Percentiles rank a stretch among this genome's conserved stretches.
These are phyloP conservation scores for Clusia tigrina DNA, from an alignment of 2,888 invertebrate species.

Conservation along the genomic window DNA sequence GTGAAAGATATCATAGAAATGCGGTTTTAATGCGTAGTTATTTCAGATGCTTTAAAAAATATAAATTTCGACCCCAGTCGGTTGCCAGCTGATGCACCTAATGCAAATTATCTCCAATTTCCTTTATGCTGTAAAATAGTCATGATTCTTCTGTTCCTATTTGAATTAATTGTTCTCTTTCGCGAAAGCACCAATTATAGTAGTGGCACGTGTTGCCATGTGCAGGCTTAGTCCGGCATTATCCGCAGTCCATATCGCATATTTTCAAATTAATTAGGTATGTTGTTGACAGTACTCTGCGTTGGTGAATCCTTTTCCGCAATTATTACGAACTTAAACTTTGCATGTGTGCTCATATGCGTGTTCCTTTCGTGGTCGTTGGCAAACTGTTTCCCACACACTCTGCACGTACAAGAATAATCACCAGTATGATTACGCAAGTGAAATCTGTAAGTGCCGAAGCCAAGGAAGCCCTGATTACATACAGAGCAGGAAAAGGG, in stretches of 20 bases:
- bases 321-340: constrained; percentile 55
- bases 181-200: neutral
- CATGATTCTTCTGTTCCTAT: no score
- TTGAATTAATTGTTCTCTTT: no score
- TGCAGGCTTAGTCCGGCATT: neutral
- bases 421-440: constrained; percentile 53
- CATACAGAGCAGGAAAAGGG: constrained; percentile 40
- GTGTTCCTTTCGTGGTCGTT: constrained; percentile 49
- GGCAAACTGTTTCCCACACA: constrained; percentile 50
- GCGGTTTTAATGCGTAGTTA: no score
- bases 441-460: constrained; percentile 53
- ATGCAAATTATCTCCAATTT: no score
- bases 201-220: neutral
- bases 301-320: constrained; percentile 50
- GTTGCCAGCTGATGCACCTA: no score
- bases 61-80: no score
- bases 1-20: no score
- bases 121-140: no score
- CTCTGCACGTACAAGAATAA: constrained; percentile 48
- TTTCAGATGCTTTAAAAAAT: no score
- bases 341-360: constrained; percentile 56
- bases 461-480: constrained; percentile 48
- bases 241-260: neutral
- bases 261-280: constrained; percentile 36
- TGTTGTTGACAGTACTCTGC: constrained; percentile 49